These are phyloP conservation scores for Aviceda cuculoides DNA, from an alignment of 2,797 vertebrate genomes.

Conservation along the genomic window DNA sequence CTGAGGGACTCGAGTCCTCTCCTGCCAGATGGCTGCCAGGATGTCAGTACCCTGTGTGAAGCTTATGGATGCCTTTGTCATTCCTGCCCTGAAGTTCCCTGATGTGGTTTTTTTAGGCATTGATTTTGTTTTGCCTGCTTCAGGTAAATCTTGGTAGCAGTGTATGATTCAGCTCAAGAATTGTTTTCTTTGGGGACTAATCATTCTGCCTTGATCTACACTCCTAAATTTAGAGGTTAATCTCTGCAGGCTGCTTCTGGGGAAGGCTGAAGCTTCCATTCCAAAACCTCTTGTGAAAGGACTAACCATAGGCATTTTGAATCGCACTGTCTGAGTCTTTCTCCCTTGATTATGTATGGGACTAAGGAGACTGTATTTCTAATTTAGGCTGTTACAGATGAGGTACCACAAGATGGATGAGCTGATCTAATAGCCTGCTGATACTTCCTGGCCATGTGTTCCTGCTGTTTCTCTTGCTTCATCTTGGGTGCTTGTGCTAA, in stretches of 20 bases:
- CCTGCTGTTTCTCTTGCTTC: slow-evolving; percentile 28
- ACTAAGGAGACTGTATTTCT: slow-evolving; percentile 46
- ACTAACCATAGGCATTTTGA: neutral
- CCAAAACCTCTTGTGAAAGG: neutral
- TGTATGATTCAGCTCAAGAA: neutral
- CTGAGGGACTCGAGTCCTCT: neutral
- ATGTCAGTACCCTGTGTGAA: neutral
- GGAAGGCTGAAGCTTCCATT: neutral
- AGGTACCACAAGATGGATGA: slow-evolving; percentile 48
- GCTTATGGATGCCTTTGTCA: neutral
- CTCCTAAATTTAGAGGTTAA: slow-evolving; percentile 28
- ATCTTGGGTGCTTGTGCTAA: neutral
- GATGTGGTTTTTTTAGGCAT: neutral
- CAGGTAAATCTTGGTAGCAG: neutral
- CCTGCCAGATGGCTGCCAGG: slow-evolving; percentile 26
- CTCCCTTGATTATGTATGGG: slow-evolving; percentile 7
- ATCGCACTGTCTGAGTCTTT: neutral
- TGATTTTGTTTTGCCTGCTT: slow-evolving; percentile 9
- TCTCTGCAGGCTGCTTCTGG: neutral
- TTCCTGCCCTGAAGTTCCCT: neutral
- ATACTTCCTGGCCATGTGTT: slow-evolving; percentile 32
- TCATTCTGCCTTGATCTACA: neutral
- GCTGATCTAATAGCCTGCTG: slow-evolving; percentile 44
- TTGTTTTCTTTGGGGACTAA: slow-evolving; percentile 15
- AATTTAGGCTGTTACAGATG: slow-evolving; percentile 48